These are phyloP conservation scores for Parapristionchus giblindavisi DNA, from an alignment of 2,888 invertebrate species.

Conservation along the genomic window DNA sequence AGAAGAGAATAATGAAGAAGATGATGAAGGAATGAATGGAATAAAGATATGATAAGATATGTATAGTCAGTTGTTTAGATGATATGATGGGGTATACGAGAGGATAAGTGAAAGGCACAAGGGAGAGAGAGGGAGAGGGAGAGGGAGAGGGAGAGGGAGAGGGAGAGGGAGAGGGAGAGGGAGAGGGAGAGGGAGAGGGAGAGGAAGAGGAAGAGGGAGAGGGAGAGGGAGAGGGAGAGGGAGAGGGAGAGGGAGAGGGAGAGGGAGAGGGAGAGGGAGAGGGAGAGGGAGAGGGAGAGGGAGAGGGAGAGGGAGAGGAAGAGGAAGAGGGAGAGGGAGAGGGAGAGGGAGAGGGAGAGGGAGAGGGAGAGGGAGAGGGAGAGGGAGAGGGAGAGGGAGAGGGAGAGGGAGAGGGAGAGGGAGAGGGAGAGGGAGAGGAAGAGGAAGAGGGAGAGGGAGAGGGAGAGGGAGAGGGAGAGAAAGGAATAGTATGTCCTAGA, in stretches of 20 bases:
- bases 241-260: constrained; percentile 12
- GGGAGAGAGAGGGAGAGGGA: background rate
- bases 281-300: constrained; percentile 1
- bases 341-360: background rate
- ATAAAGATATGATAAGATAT: background rate
- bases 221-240: background rate
- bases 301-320: constrained; percentile 3
- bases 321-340: background rate
- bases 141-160: background rate
- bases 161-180: background rate
- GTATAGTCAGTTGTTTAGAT: background rate
- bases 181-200: background rate
- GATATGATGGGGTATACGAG: too few relatives aligned
- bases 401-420: background rate
- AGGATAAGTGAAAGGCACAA: background rate
- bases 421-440: background rate
- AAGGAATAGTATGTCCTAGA: background rate
- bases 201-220: background rate
- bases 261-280: constrained; percentile 1
- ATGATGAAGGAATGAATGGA: background rate
- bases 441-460: background rate
- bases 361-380: background rate
- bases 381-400: constrained; percentile 1
- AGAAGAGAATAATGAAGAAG: background rate
- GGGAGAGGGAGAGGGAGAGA: background rate